Evolutionary conservation across 2,797 vertebrate genomes (phyloP), one percentile per base, ranked within the genome.

Genomic region (Typhlichthys eigenmanni): DNA sequence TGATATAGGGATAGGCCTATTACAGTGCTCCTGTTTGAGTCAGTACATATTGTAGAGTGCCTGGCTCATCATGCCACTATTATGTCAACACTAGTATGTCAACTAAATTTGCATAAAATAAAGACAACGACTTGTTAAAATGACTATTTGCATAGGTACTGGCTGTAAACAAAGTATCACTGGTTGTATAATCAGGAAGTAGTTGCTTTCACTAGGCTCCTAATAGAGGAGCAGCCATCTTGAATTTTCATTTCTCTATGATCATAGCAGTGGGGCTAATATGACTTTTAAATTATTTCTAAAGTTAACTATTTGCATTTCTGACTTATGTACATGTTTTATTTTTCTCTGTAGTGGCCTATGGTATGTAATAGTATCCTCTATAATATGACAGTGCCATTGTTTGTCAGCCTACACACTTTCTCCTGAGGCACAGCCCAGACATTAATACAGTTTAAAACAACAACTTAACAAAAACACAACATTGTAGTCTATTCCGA

Each of bases 191-290:
- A 79, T 53, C 85, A 91, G 92, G 91, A 91, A 92, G 89, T 87
- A 64, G 43, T 68, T 68, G 58, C 58, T 80, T 62, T 77, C 74
- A 85, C 81, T 78, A 79, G 70, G 67, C 58, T 76, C 64, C 61
- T 58, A 62, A 63, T 60, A 62, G 62, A 55, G 68, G 38, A 76
- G 91, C 57, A 66, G 92, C 92, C 92, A 93, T 93, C 86, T 93
- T 93, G 87, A 85, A 88, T 88, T 63, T 81, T 87, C 74, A 61
- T 63, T 73, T 7, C 62, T 58, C 57, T 73, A 46, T 72, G 34
- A 59, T 34, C 70, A 72, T 16, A 78, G 49, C 70, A 62, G 10
- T 68, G 78, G 62, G 75, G 78, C 66, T 78, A 66, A 65, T 54
- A 17, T 14, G 38, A 29, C 11, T 9, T 7, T 68, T 57, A 72